Conservation (phyloP, 2,113 vertebrate species). For the Pomatorhinus ruficollis region DNA sequence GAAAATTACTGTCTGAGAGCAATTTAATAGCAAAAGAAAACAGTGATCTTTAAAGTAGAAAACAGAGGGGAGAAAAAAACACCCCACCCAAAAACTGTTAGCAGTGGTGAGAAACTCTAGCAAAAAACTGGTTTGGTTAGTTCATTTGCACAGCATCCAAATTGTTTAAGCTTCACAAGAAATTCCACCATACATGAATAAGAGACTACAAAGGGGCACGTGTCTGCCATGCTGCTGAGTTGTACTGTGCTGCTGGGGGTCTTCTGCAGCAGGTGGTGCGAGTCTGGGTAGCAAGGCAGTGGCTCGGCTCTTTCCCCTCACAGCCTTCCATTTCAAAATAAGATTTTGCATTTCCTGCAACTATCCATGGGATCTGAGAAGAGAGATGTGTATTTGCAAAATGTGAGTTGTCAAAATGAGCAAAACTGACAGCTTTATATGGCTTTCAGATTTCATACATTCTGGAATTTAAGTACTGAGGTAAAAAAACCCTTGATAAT, state of each 20-base stretch:
- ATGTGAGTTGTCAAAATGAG: neutral
- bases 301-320: neutral
- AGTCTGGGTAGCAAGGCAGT: neutral
- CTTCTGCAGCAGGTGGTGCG: neutral
- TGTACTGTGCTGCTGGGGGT: neutral
- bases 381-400: neutral
- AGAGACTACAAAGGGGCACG: rapidly evolving
- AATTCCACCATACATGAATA: neutral
- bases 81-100: neutral
- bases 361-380: neutral
- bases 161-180: neutral
- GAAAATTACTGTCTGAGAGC: neutral
- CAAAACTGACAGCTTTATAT: neutral
- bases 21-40: neutral
- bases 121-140: neutral
- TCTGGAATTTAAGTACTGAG: neutral
- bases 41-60: neutral
- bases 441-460: neutral
- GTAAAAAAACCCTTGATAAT: neutral
- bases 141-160: neutral
- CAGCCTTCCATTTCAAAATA: neutral
- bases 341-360: neutral
- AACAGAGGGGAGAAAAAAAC: rapidly evolving
- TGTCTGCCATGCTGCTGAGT: neutral
- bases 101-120: neutral